These are phyloP conservation scores for Halictus rubicundus DNA, from an alignment of 1,140 invertebrate species.

Conservation along the genomic window DNA sequence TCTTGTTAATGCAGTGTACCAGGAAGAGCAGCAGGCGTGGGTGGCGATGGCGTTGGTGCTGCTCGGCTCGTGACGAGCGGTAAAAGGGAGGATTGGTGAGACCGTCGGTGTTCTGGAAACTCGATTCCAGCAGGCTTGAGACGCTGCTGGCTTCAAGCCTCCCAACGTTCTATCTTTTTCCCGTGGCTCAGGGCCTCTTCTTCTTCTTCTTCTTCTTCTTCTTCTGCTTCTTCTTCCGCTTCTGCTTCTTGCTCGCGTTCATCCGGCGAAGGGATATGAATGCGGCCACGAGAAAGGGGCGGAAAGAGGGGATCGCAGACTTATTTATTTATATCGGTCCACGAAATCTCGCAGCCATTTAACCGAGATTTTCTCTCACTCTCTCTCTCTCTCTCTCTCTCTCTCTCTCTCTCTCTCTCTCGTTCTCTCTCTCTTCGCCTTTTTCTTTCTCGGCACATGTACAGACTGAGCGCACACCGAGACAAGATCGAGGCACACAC, in stretches of 20 bases:
- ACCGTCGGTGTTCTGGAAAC: conserved; percentile 39
- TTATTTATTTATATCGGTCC: conserved; percentile 61
- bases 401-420: too few relatives aligned
- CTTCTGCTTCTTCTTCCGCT: not conserved
- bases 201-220: not conserved
- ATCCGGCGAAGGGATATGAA: conserved; percentile 13
- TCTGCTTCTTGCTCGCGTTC: not conserved
- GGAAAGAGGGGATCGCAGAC: conserved; percentile 21
- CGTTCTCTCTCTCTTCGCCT: too few relatives aligned
- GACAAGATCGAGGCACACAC: too few relatives aligned
- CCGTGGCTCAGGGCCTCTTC: not conserved
- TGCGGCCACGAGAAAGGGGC: conserved; percentile 9
- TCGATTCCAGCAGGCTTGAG: conserved; percentile 26
- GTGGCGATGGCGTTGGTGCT: not conserved
- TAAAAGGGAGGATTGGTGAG: conserved; percentile 30
- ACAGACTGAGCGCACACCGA: too few relatives aligned
- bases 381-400: not conserved
- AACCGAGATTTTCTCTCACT: conserved; percentile 32
- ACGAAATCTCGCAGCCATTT: conserved; percentile 59
- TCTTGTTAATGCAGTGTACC: conserved; percentile 27
- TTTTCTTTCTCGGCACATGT: too few relatives aligned
- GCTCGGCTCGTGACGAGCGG: conserved; percentile 16
- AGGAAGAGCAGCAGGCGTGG: not conserved
- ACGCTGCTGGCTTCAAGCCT: conserved; percentile 1
- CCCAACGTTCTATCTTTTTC: not conserved